These are phyloP conservation scores for Nephila pilipes DNA, from an alignment of 1,140 invertebrate genomes.

Conservation along the genomic window DNA sequence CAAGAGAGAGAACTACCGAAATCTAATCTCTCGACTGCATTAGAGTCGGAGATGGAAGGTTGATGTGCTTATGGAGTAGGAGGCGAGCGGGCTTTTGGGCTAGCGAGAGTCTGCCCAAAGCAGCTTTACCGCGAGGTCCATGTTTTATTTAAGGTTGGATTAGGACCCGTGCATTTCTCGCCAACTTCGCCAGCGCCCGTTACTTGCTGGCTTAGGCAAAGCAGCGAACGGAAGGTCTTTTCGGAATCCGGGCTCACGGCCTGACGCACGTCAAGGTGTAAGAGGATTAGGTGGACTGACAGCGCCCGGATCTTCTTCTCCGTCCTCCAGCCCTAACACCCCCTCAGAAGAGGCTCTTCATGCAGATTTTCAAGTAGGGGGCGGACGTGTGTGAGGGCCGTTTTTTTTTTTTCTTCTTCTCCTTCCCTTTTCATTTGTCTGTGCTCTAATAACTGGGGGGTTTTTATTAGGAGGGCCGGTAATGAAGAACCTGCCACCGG, in stretches of 20 bases:
- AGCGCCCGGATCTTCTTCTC: constrained; percentile 22
- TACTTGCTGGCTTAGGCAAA: constrained; percentile 74
- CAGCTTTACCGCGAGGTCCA: constrained; percentile 75
- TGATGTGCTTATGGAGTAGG: constrained; percentile 69
- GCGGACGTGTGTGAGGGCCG: neutral
- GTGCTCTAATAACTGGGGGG: constrained; percentile 55
- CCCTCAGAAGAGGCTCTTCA: constrained; percentile 23
- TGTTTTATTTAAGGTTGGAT: constrained; percentile 77
- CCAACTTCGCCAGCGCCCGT: constrained; percentile 16
- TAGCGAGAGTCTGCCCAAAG: constrained; percentile 74
- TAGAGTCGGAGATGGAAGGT: constrained; percentile 73
- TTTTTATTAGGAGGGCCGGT: constrained; percentile 56
- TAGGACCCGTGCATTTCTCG: constrained; percentile 68
- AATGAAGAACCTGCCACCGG: constrained; percentile 66
- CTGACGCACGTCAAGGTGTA: constrained; percentile 76
- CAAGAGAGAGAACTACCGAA: constrained; percentile 42
- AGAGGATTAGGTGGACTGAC: constrained; percentile 76
- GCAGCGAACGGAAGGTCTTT: constrained; percentile 62
- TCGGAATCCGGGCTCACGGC: constrained; percentile 54
- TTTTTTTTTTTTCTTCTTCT: neutral
- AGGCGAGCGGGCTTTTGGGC: constrained; percentile 17
- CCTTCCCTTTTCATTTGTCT: constrained; percentile 64
- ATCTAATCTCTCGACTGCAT: constrained; percentile 77
- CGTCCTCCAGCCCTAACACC: neutral
- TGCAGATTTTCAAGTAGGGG: constrained; percentile 57